Evolutionary conservation across 1,140 invertebrate genomes (phyloP).

Genomic region (Venustaconcha ellipsiformis): DNA sequence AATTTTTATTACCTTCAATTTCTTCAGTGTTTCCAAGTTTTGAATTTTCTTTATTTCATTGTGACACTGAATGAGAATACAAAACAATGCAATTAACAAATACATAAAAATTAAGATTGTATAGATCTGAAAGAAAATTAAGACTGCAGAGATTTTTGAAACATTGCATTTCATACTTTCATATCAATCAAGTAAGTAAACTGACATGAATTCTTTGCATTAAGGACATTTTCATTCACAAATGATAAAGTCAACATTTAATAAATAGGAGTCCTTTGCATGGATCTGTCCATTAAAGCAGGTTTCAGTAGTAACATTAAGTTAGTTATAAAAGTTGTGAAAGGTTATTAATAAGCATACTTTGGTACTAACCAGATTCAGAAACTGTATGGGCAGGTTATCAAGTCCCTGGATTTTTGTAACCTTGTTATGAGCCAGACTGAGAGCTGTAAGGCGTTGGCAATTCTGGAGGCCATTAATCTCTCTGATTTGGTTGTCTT

Average conservation of each 20-base stretch:
- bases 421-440: constrained; percentile 66
- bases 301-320: background rate
- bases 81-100: constrained; percentile 13
- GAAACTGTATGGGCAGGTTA: constrained; percentile 58
- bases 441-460: constrained; percentile 54
- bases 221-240: background rate
- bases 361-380: constrained; percentile 61
- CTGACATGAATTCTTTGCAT: background rate
- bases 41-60: constrained; percentile 64
- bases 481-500: constrained; percentile 63
- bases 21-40: constrained; percentile 58
- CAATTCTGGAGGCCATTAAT: constrained; percentile 63
- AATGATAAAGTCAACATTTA: background rate
- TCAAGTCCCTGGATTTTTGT: constrained; percentile 61
- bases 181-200: background rate
- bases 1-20: constrained; percentile 47
- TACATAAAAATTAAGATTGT: background rate
- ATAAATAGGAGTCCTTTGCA: background rate
- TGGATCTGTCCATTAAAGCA: too few species aligned
- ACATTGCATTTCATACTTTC: background rate
- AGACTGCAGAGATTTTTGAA: background rate
- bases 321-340: background rate
- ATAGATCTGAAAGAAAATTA: too few species aligned
- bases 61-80: constrained; percentile 55
- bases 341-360: background rate